Percentiles rank a stretch among this genome's conserved stretches.
Conservation (phyloP, 1,140 invertebrate genomes). For the Papilio polytes region DNA sequence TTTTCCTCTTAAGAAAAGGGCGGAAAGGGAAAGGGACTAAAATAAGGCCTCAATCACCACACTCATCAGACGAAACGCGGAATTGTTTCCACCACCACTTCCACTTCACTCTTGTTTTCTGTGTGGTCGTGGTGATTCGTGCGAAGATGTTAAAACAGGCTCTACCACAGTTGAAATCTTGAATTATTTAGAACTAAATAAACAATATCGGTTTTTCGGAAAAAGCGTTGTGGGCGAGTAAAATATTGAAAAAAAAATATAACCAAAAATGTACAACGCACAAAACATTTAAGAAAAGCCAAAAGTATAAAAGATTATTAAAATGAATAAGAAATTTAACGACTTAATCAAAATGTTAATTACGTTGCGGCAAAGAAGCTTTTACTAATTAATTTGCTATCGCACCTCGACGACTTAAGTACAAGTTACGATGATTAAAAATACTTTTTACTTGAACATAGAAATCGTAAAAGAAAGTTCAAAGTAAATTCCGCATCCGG, state of each 20-base stretch:
- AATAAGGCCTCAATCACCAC: too few relatives aligned
- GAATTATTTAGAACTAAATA: not conserved
- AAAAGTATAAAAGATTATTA: not conserved
- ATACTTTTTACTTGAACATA: slow-evolving; percentile 12
- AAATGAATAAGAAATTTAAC: slow-evolving; percentile 3
- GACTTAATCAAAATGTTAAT: slow-evolving; percentile 19
- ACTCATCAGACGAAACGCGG: too few relatives aligned
- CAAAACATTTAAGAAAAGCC: not conserved
- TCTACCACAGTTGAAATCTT: too few relatives aligned
- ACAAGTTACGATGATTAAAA: slow-evolving; percentile 17
- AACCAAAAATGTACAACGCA: too few relatives aligned
- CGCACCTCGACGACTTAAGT: slow-evolving; percentile 14
- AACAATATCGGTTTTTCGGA: not conserved
- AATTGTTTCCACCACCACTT: too few relatives aligned
- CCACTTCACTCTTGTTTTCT: too few relatives aligned
- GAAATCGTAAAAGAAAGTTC: slow-evolving; percentile 2
- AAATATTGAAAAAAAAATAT: too few relatives aligned
- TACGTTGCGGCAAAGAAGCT: not conserved
- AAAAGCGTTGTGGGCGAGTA: too few relatives aligned
- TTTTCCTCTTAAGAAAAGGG: too few relatives aligned
- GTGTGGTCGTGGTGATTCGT: too few relatives aligned
- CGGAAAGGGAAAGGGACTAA: too few relatives aligned
- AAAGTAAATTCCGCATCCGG: not conserved
- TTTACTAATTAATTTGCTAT: slow-evolving; percentile 10
- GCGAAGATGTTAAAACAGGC: too few relatives aligned